phyloP scores from a whole-genome alignment of 64 coral and sea anemone species.

The Montipora capricornis region DNA sequence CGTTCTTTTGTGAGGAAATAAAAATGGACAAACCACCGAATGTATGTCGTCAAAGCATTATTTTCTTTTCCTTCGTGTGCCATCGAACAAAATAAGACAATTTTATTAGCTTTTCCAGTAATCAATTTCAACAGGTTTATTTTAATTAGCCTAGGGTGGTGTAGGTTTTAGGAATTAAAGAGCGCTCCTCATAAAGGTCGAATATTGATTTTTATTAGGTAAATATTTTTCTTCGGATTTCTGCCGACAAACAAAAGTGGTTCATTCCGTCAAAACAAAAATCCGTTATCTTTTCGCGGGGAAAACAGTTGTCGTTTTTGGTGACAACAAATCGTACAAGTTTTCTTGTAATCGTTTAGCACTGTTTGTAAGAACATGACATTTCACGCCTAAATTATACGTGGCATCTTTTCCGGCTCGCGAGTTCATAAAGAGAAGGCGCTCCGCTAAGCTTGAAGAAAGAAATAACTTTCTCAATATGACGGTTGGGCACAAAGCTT shows the following conservation, averaged over 20 bases:
- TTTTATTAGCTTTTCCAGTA: conserved; percentile 56
- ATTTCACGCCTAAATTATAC: background rate
- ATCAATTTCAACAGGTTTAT: conserved; percentile 60
- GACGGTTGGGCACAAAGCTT: conserved; percentile 20
- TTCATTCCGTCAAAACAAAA: conserved; percentile 26
- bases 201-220: conserved; percentile 50
- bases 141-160: conserved; percentile 67
- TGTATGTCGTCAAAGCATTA: background rate
- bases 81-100: background rate
- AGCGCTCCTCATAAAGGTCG: conserved; percentile 42
- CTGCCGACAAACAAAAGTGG: conserved; percentile 42
- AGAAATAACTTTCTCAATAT: conserved; percentile 52
- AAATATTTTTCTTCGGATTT: conserved; percentile 45
- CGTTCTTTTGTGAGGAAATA: background rate
- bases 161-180: conserved; percentile 67
- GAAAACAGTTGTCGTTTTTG: background rate
- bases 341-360: background rate
- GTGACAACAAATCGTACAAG: background rate
- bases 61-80: conserved; percentile 9
- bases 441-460: conserved; percentile 15
- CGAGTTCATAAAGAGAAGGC: background rate
- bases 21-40: background rate
- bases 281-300: conserved; percentile 6
- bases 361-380: background rate
- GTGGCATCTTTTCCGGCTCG: conserved; percentile 29